Percentiles rank a stretch among this genome's conserved stretches.
Evolutionary conservation across 2,888 invertebrate genomes (phyloP).

Genomic region (Acleris cristana): DNA sequence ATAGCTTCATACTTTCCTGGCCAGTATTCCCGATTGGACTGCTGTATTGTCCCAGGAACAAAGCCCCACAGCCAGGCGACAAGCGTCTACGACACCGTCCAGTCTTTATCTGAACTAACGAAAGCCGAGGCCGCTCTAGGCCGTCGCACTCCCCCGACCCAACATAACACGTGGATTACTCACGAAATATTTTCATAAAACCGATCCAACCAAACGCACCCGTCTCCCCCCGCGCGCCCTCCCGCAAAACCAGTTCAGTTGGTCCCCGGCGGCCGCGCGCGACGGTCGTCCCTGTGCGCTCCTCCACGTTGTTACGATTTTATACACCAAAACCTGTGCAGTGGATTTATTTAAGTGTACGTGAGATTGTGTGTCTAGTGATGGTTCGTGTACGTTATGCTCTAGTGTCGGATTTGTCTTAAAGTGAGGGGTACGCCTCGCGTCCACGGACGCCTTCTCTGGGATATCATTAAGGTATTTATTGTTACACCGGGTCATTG

Average conservation of each 20-base stretch:
- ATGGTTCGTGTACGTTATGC: constrained; percentile 72
- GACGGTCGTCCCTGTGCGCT: constrained; percentile 63
- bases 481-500: constrained; percentile 83
- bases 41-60: constrained; percentile 43
- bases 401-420: constrained; percentile 76
- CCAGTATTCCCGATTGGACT: no score
- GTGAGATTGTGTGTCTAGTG: constrained; percentile 79
- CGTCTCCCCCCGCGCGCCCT: constrained; percentile 56
- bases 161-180: constrained; percentile 83
- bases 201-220: constrained; percentile 79
- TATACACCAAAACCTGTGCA: constrained; percentile 75
- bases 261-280: constrained; percentile 79
- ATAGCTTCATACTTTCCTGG: no score
- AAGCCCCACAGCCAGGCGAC: constrained; percentile 54
- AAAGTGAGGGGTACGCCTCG: constrained; percentile 74
- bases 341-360: constrained; percentile 74
- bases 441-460: constrained; percentile 77
- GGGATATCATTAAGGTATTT: constrained; percentile 84
- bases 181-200: constrained; percentile 84
- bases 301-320: constrained; percentile 76
- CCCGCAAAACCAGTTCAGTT: constrained; percentile 80
- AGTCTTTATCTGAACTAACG: constrained; percentile 62
- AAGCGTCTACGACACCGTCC: constrained; percentile 49
- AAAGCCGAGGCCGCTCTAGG: constrained; percentile 75
- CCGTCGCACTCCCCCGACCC: constrained; percentile 71